These are phyloP conservation scores for Poecilia velifera DNA, from an alignment of 2,797 vertebrate genomes.

Conservation along the genomic window DNA sequence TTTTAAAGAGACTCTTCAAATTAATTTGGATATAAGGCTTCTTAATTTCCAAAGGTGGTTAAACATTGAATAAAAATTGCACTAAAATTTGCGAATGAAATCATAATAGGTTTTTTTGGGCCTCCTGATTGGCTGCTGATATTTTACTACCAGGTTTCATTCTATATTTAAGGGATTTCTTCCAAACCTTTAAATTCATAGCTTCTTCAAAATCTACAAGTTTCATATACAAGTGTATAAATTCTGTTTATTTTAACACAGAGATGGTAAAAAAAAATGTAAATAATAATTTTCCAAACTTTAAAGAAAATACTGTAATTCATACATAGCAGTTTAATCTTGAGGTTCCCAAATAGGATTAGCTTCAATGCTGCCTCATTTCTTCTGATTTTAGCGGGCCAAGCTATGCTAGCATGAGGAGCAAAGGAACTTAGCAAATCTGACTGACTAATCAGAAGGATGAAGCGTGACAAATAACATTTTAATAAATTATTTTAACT, in stretches of 20 bases:
- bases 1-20: neutral
- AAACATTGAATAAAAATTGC: neutral
- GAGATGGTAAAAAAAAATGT: neutral
- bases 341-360: no score
- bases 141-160: neutral
- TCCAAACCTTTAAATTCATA: neutral
- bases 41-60: neutral
- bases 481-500: no score
- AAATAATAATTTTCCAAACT: neutral
- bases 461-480: no score
- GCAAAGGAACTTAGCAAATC: no score
- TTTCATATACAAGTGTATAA: neutral
- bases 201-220: neutral
- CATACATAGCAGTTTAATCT: neutral
- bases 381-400: no score
- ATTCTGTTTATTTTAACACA: neutral
- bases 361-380: no score
- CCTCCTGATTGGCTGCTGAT: neutral
- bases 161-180: neutral
- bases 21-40: neutral
- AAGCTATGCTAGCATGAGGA: no score
- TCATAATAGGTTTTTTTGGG: neutral
- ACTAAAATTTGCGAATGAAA: neutral
- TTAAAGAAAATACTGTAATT: neutral
- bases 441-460: no score